Conservation (phyloP, 2,113 vertebrate genomes). For the Saimiri boliviensis region DNA sequence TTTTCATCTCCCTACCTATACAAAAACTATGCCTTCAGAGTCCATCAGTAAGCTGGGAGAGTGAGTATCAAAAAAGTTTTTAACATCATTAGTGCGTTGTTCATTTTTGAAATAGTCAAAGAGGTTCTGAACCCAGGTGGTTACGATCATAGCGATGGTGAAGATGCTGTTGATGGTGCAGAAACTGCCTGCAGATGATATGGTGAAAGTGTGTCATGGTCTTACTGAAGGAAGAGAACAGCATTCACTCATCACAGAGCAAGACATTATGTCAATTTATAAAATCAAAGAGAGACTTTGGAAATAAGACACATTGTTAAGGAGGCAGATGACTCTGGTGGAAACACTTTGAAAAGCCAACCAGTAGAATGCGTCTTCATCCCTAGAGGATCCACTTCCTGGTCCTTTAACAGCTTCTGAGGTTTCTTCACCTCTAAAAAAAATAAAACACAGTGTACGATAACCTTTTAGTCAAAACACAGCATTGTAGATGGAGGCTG, state of each 20-base stretch:
- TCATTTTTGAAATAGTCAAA: not conserved
- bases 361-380: not conserved
- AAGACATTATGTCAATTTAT: not conserved
- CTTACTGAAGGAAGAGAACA: not conserved
- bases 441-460: not conserved
- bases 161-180: not conserved
- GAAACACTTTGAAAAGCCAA: not conserved
- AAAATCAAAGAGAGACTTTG: not conserved
- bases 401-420: not conserved
- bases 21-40: not conserved
- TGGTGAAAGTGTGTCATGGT: not conserved
- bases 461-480: not conserved
- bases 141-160: not conserved
- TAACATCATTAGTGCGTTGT: not conserved
- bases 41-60: not conserved
- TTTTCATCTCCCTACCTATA: not conserved
- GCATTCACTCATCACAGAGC: not conserved
- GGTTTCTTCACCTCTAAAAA: not conserved
- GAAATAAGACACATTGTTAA: not conserved
- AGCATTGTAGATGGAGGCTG: not conserved
- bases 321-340: not conserved
- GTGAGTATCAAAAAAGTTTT: not conserved
- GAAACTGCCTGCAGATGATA: not conserved
- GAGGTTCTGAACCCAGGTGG: not conserved
- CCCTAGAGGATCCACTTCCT: not conserved